A percentile compares a stretch with the other conserved stretches of the same genome.
phyloP scores from a whole-genome alignment of 1,140 invertebrate genomes.

The Polyergus mexicanus region DNA sequence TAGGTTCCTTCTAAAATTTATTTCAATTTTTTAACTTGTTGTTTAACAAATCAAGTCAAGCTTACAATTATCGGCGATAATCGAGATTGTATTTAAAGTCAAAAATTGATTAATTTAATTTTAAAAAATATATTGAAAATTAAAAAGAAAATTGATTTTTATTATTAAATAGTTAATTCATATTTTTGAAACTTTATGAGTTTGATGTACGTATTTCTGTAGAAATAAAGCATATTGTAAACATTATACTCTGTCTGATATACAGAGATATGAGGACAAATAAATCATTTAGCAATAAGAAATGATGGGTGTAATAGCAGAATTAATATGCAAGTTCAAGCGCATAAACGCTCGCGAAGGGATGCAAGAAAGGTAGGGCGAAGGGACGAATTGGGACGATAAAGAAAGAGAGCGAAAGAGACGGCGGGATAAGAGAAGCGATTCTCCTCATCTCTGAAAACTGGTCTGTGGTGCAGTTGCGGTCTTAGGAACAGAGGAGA shows the following conservation, averaged over 20 bases:
- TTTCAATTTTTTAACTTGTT: not conserved
- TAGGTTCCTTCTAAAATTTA: not conserved
- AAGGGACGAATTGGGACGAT: constrained; percentile 38
- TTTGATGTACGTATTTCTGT: not conserved
- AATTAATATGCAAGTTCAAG: constrained; percentile 52
- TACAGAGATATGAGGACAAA: not conserved
- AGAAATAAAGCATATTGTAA: not conserved
- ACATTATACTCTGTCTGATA: not conserved
- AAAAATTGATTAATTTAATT: not conserved
- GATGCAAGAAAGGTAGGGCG: constrained; percentile 34
- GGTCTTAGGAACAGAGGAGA: constrained; percentile 78
- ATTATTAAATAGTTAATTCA: constrained; percentile 24
- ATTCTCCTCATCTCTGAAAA: constrained; percentile 72
- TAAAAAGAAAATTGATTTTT: not conserved
- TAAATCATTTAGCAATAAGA: constrained; percentile 15
- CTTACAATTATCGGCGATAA: not conserved
- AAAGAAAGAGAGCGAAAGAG: constrained; percentile 46
- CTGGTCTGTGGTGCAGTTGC: constrained; percentile 73
- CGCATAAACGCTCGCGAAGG: constrained; percentile 4
- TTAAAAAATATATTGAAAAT: not conserved
- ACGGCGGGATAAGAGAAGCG: constrained; percentile 60
- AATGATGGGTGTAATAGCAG: constrained; percentile 7
- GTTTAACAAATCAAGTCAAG: not conserved
- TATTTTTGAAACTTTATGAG: not conserved
- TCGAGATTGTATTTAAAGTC: not conserved